A percentile compares a stretch with the other conserved stretches of the same genome.
Evolutionary conservation across 2,113 vertebrate genomes (phyloP).

Genomic region (Brienomyrus brachyistius): DNA sequence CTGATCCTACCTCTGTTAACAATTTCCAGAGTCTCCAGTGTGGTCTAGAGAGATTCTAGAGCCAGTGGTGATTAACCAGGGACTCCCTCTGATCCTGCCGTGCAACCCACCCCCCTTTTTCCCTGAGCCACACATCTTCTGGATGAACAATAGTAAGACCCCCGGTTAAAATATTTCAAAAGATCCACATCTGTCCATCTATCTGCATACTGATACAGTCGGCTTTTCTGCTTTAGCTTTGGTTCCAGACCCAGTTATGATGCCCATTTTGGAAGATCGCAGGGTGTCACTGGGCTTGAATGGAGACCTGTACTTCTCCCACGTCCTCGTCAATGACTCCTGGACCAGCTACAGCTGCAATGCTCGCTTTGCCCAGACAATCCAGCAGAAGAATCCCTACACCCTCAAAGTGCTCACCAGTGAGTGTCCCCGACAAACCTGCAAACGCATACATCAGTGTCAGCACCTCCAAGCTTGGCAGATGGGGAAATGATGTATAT

Average conservation of each 20-base stretch:
- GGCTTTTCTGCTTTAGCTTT: slow-evolving; percentile 31
- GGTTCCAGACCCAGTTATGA: slow-evolving; percentile 66
- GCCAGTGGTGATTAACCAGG: slow-evolving; percentile 83
- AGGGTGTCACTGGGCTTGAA: slow-evolving; percentile 87
- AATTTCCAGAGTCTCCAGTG: slow-evolving; percentile 74
- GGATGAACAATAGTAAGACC: slow-evolving; percentile 91
- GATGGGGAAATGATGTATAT: neutral
- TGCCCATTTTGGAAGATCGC: slow-evolving; percentile 80
- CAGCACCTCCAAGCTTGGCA: neutral
- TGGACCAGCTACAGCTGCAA: slow-evolving; percentile 88
- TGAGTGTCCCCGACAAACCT: slow-evolving; percentile 57
- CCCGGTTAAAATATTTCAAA: neutral
- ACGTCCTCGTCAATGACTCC: slow-evolving; percentile 78
- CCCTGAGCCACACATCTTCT: slow-evolving; percentile 85
- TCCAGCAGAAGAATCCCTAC: slow-evolving; percentile 94
- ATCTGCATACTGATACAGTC: neutral
- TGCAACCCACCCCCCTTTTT: slow-evolving; percentile 87
- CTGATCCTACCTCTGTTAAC: slow-evolving; percentile 17
- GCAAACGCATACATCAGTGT: neutral
- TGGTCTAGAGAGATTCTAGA: slow-evolving; percentile 93
- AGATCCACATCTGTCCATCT: neutral
- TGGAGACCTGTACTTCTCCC: slow-evolving; percentile 92
- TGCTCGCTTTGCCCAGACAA: slow-evolving; percentile 87
- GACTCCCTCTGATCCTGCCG: slow-evolving; percentile 74
- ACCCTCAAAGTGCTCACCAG: slow-evolving; percentile 91